Percentiles rank a stretch among this genome's conserved stretches.
Evolutionary conservation across 2,888 invertebrate species (phyloP).

Genomic region (Plusia festucae): DNA sequence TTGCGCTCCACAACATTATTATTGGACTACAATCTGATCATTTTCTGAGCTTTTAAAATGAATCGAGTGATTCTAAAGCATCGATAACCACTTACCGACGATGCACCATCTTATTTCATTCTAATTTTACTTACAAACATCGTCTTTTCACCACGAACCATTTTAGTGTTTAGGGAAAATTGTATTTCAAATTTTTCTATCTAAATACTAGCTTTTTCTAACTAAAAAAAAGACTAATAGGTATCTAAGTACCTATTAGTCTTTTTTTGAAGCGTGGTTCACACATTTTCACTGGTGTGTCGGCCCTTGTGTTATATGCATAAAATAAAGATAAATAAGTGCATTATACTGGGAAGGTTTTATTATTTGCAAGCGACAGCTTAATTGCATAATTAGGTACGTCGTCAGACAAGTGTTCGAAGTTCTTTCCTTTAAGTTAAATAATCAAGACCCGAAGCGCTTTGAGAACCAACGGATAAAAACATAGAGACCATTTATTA

Average conservation of each 20-base stretch:
- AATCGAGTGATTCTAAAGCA: constrained; percentile 61
- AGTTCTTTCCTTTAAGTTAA: constrained; percentile 29
- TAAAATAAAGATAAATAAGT: constrained; percentile 26
- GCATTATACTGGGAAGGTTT: constrained; percentile 38
- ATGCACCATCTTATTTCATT: constrained; percentile 52
- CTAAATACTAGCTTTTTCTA: too few species aligned
- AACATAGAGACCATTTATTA: too few species aligned
- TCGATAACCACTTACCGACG: constrained; percentile 58
- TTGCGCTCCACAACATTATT: constrained; percentile 63
- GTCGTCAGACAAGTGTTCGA: constrained; percentile 31
- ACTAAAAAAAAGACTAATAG: too few species aligned
- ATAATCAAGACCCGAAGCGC: constrained; percentile 17
- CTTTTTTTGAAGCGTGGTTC: constrained; percentile 31
- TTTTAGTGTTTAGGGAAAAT: too few species aligned
- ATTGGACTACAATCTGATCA: constrained; percentile 65
- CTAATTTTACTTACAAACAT: constrained; percentile 58
- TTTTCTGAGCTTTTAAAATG: constrained; percentile 66
- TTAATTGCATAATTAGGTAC: constrained; percentile 42
- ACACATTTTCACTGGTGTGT: constrained; percentile 46
- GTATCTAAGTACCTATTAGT: too few species aligned
- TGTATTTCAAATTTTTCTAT: too few species aligned
- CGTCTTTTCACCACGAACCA: constrained; percentile 52
- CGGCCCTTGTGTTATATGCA: too few species aligned
- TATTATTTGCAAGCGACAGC: constrained; percentile 37
- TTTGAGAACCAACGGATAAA: too few species aligned